Evolutionary conservation across 2,888 invertebrate species (phyloP), one percentile per base, ranked within the genome.

Genomic region (Falcaria lacertinaria): DNA sequence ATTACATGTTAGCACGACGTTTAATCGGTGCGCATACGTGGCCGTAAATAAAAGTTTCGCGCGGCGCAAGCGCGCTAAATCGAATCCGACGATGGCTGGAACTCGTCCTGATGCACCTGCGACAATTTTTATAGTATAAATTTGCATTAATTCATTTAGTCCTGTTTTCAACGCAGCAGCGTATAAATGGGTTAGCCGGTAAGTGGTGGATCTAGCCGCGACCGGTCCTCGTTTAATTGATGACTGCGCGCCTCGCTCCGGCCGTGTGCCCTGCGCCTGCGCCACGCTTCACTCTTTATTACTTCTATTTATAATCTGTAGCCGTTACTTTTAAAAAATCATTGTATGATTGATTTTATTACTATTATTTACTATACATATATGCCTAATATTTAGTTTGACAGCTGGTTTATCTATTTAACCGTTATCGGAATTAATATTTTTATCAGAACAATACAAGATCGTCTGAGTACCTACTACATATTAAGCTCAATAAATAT

Each of bases 51-150:
- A 86, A 84, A 82, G 74, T 80, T 82, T 80, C 78, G 65, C 68
- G 73, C 80, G 62, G 68, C 68, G 77, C 77, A 81, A 82, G 77
- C 82, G 79, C 85, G 85, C 83, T 86, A 86, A 87, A 85, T 84
- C 86, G 88, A 80, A 84, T 78, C 80, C 79, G 71, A 73, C 78
- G 77, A 78, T 77, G 78, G 76, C 68, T 83, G 82, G 79, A 88
- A 89, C 88, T 79, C 76, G 89, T 87, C 87, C 69, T 60, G 47
- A 59, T 70, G 85, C 89, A 89, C 89, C 89, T 89, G 89, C 88
- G 87, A 89, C 88, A 88, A 86, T 88, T 89, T 89, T 88, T 88
- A 89, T 86, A 82, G 89, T 87, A 88, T 89, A 88, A 80, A 88
- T 89, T 89, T 86, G 82, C 88, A 88, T 89, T 86, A 87, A 89